Base-by-base conservation (phyloP, 2,113 vertebrate genomes). In the Sander vitreus region DNA sequence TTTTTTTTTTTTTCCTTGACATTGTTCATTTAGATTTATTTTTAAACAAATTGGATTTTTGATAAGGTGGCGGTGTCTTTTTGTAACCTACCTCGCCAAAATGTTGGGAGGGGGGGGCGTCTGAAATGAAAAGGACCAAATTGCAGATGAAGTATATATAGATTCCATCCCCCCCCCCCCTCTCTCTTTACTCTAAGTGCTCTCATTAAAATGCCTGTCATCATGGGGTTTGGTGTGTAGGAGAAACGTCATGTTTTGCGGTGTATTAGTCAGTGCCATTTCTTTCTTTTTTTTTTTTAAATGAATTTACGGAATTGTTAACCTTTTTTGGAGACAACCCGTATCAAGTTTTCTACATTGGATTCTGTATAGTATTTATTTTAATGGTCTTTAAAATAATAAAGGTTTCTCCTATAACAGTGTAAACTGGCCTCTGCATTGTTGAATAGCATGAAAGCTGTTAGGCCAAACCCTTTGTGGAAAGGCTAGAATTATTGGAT, bases 341-440 rank as follows among this genome's bases (percentile, higher is more conserved):
- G 87, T 95, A 95, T 93, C 89, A 93, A 92, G 57, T 95, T 95
- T 96, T 95, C 91, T 95, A 96, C 95, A 96, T 95, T 95, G 95
- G 92, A 92, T 95, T 95, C 95, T 96, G 95, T 95, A 95, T 94
- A 96, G 95, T 96, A 96, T 96, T 96, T 96, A 96, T 96, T 96
- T 95, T 94, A 96, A 94, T 94, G 93, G 93, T 95, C 94, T 96
- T 94, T 85, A 91, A 94, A 55, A 50, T 92, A 95, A 95, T 94
- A 94, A 96, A 95, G 84, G 89, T 92, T 92, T 93, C 78, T 87
- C 89, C 85, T 94, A 91, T 93, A 87, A 92, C 89, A 90, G 91
- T 88, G 81, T 90, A 86, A 89, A 66, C n/a, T 81, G 78, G 73
- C 73, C 81, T 89, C 82, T 86, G 78, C 68, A 72, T 88, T 85